Base-by-base conservation (phyloP, 2,113 vertebrate genomes). In the Oenanthe melanoleuca region DNA sequence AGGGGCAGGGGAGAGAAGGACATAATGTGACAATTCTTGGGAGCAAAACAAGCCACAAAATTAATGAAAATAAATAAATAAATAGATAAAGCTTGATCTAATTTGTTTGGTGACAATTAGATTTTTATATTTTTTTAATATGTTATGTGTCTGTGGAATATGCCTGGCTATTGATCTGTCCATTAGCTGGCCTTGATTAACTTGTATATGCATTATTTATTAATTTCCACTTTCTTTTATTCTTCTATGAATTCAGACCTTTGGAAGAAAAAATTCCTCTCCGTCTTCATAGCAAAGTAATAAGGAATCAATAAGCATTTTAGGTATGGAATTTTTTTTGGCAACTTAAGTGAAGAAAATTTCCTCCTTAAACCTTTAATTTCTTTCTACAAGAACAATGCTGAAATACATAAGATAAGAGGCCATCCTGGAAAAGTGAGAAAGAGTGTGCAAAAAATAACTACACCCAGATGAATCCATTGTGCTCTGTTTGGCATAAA, bases 161-260 rank as follows among this genome's bases (percentile, higher is more conserved):
- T 92, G 31, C 59, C 17, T 6, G 3, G 26, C 49, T 86, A 72
- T 72, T 92, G 65, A 74, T 92, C 81, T 78, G 37, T 60, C 85
- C n/a, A 34, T 66, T 93, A 84, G 21, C 47, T 91, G 23, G 59
- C 60, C 59, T 74, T 74, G 77, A 95, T 31, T 70, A 92, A 87
- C 34, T 42, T 34, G 34, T 15, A 20, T 34, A n/a, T 85, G 18
- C 25, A 80, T 91, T 82, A 87, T 91, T 95, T 91, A 82, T 65
- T 89, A 63, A 94, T 55, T 80, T 64, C 45, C n/a, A 60, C 38
- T 82, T 75, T 79, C 64, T 92, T 91, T 93, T 64, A 67, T 87
- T 33, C 90, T 95, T 87, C 75, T 38, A 71, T 57, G 25, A 82
- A 78, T 81, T 71, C 13, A 34, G 25, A 56, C 49, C 37, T 87